Evolutionary conservation across 1,140 invertebrate genomes (phyloP), one percentile per base, ranked within the genome.

Genomic region (Drosophila nikananu): DNA sequence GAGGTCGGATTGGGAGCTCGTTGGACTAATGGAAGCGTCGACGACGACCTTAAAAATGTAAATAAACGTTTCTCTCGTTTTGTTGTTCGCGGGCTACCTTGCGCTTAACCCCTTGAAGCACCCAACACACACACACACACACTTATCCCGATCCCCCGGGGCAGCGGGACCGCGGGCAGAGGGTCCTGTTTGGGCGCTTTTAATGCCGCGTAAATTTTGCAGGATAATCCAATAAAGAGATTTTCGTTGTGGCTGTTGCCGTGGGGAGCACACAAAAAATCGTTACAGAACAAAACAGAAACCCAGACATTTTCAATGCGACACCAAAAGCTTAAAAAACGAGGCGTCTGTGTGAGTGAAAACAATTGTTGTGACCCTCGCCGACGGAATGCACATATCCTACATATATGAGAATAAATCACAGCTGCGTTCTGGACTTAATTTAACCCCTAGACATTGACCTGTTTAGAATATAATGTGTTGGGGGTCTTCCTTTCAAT

Each of bases 151-250:
- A 52, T 51, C 42, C 77, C 49, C 48, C 39, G 23, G 55, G 63
- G 42, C 27, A 32, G 25, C 54, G 41, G 39, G 61, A 41, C 27
- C 39, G 25, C 54, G 41, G 39, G 61, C 46, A 52, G 55, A 42
- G 46, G 68, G 54, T 57, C 57, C 74, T 42, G 76, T 58, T 61
- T 72, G 76, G 77, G 84, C 81, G 84, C 83, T 87, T 87, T 87
- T 87, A 87, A 87, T 87, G 84, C 84, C 86, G 84, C 83, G 84
- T 87, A 87, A 87, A 87, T 87, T 87, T 87, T 89, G 84, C 84
- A 89, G 84, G 84, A 87, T 87, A 87, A 87, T 87, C 84, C 84
- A 87, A 87, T 87, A 87, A 89, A 87, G 84, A 89, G 84, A 87
- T 87, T 87, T 87, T 83, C 84, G 60, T 76, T 87, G 84, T 81